Evolutionary conservation across 2,888 invertebrate genomes (phyloP), one percentile per base, ranked within the genome.

Genomic region (Oegoconia quadripuncta): DNA sequence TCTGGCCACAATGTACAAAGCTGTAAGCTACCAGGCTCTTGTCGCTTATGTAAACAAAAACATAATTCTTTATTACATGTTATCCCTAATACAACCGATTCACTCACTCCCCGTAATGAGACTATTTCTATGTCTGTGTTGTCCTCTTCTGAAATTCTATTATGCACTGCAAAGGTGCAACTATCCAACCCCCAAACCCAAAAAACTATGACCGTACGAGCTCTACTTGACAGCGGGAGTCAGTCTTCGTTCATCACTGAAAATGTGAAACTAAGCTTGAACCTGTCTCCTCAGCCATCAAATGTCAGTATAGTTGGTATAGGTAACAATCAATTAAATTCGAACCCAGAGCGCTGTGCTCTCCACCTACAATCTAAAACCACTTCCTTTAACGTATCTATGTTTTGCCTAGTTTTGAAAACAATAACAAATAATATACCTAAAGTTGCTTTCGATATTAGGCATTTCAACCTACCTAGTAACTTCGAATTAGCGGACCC

Each of bases 271-370:
- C 12, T 13, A 6, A 4, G 6, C 9, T 17, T 34, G 14, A 6
- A 34, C 1, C 12, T 34, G 26, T 17, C 17, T 34, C 34, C 26
- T 34, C 34, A 34, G 34, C 34, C 25, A 7, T 34, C 34, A 3
- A 34, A 26, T 11, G 26, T 17, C 17, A 34, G 15, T 15, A 26
- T 26, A 11, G 16, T 34, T 2, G 34, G 34, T 7, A 26, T 34
- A 4, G 34, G 26, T 4, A 26, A 3, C 11, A 34, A 14, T 11
- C 14, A 1, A 16, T 7, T 26, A 16, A 34, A 25, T 11, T 2
- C 26, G 3, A 26, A 16, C 6, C 8, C 34, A 26, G 34, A 25
- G n/a, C 25, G 34, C 8, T 34, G 34, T 11, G 4, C 17, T 26
- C 9, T 34, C 4, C 34, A 17, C 25, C 11, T 26, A 9, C 12